These are phyloP conservation scores for Todiramphus saurophagus DNA, from an alignment of 2,113 vertebrate genomes.

Conservation along the genomic window DNA sequence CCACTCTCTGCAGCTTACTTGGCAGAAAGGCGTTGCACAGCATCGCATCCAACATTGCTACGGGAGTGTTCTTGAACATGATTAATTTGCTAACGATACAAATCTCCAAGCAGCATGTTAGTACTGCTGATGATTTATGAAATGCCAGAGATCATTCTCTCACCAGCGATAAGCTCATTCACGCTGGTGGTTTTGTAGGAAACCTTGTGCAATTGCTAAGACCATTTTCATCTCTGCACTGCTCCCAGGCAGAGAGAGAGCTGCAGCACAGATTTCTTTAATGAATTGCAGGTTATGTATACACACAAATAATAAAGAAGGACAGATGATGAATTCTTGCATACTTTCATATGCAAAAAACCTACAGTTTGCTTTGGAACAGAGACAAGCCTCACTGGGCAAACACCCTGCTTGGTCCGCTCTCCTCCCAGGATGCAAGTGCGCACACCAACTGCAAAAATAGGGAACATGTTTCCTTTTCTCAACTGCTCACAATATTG, in stretches of 20 bases:
- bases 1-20: not conserved
- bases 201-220: not conserved
- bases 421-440: constrained; percentile 36
- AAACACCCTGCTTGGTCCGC: not conserved
- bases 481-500: constrained; percentile 30
- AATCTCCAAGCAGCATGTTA: constrained; percentile 20
- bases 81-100: constrained; percentile 29
- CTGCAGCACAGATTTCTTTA: constrained; percentile 10
- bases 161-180: not conserved
- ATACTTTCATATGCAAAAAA: constrained; percentile 12
- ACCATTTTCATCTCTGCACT: not conserved
- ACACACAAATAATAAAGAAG: not conserved
- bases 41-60: not conserved
- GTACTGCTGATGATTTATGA: constrained; percentile 40
- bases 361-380: constrained; percentile 53
- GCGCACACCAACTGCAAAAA: constrained; percentile 12
- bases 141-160: constrained; percentile 47
- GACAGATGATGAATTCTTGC: constrained; percentile 13
- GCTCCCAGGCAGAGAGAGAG: not conserved
- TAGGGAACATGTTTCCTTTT: not conserved
- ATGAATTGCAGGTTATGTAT: constrained; percentile 26
- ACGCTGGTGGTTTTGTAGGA: not conserved
- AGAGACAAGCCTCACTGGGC: constrained; percentile 7
- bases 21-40: not conserved
- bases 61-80: not conserved